Evolutionary conservation across 1,140 invertebrate species (phyloP), one percentile per base, ranked within the genome.

Genomic region (Hyles vespertilio): DNA sequence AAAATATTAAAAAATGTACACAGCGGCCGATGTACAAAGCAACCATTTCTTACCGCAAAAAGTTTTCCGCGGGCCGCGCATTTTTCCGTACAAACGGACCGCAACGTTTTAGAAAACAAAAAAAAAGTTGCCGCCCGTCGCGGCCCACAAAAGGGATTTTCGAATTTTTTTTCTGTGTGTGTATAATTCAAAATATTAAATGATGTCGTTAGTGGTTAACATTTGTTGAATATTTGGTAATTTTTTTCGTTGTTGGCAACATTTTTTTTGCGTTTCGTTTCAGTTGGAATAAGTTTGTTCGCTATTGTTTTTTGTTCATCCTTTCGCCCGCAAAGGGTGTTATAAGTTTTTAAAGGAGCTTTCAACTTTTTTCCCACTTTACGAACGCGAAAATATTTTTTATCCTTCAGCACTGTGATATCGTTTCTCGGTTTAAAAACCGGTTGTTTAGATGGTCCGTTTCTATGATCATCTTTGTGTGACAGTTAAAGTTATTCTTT

Each of bases 31-130:
- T 40, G 36, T 40, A 40, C 34, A 47, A 77, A 74, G 79, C 78
- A 72, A 77, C 75, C 79, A 79, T 81, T 84, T 84, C 81, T 84
- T 81, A 81, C 81, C 81, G 69, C 81, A 84, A 79, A 84, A 84
- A 79, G 59, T 76, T 84, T 81, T 71, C 72, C 67, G 63, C 62
- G 73, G 73, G 62, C 66, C 72, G 61, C 58, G 72, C 69, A 77
- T 79, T 82, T 84, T 82, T 81, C 77, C 72, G 64, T 67, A 72
- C 72, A 82, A 82, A 82, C 77, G 68, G 67, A 79, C 81, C 81
- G 69, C 81, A 79, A 70, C 68, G 69, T 78, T 78, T 71, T 60
- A 67, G 63, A 67, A 46, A 66, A 56, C 55, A 65, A 74, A 74
- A 63, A 80, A 82, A 80, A 81, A 81, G 74, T 77, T 79, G 51